These are phyloP conservation scores for Streptopelia turtur DNA, from an alignment of 2,797 vertebrate species.

Conservation along the genomic window DNA sequence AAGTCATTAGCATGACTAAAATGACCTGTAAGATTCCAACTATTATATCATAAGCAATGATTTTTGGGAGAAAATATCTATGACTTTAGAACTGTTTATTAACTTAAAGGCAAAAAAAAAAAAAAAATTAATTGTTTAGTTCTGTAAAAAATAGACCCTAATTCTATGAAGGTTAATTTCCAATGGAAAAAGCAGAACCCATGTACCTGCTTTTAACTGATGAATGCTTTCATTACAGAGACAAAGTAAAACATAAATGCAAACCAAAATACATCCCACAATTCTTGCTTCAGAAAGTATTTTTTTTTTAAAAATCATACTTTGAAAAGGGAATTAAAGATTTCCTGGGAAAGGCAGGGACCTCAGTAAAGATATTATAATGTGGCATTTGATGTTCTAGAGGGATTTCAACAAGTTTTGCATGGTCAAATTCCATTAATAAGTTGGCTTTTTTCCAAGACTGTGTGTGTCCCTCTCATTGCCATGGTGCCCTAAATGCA, in stretches of 20 bases:
- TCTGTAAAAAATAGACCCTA: neutral
- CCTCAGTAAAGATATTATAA: conserved; percentile 69
- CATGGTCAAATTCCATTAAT: conserved; percentile 78
- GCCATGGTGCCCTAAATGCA: conserved; percentile 45
- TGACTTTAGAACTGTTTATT: neutral
- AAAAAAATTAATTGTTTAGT: neutral
- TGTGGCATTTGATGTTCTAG: conserved; percentile 65
- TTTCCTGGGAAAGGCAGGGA: conserved; percentile 25
- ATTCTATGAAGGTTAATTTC: neutral
- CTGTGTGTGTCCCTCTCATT: conserved; percentile 67
- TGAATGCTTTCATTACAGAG: neutral
- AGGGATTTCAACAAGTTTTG: conserved; percentile 77
- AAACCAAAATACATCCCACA: neutral
- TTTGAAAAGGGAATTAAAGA: conserved; percentile 4
- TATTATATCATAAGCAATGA: neutral
- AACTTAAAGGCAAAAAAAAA: neutral
- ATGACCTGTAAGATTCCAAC: neutral
- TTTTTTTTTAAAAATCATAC: neutral
- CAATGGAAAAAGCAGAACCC: neutral
- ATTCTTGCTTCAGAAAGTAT: neutral
- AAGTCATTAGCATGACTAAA: neutral
- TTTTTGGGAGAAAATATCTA: neutral
- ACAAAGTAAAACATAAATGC: neutral
- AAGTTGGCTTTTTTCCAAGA: conserved; percentile 69
- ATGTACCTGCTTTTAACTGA: neutral